Conservation (phyloP, 2,113 vertebrate species). For the Paramisgurnus dabryanus region DNA sequence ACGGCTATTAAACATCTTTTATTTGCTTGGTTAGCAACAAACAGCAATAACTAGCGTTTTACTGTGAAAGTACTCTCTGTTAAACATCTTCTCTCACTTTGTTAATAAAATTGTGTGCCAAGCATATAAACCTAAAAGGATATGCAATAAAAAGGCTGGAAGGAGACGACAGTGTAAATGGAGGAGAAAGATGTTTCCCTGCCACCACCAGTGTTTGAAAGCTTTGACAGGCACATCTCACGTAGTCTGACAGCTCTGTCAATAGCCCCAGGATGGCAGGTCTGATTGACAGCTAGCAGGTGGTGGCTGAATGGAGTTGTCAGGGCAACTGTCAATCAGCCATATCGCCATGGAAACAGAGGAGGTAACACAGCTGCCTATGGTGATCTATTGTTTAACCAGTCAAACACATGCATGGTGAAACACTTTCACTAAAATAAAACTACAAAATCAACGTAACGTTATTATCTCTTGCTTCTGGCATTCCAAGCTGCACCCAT, state of each 20-base stretch:
- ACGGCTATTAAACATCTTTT: no score
- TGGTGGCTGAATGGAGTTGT: slow-evolving; percentile 84
- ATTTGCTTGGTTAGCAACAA: no score
- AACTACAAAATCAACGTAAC: slow-evolving; percentile 4
- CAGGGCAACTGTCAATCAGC: slow-evolving; percentile 75
- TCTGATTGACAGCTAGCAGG: slow-evolving; percentile 87
- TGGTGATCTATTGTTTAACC: slow-evolving; percentile 78
- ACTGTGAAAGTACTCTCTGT: background rate
- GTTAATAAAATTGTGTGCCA: background rate
- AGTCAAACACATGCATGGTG: slow-evolving; percentile 49
- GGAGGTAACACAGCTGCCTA: slow-evolving; percentile 75
- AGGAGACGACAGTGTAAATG: slow-evolving; percentile 33
- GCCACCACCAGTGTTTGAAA: slow-evolving; percentile 60
- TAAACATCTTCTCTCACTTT: slow-evolving; percentile 4
- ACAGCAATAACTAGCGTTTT: no score
- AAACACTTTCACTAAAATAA: slow-evolving; percentile 29
- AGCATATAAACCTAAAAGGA: slow-evolving; percentile 2
- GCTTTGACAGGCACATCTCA: slow-evolving; percentile 81
- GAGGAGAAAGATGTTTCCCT: slow-evolving; percentile 38
- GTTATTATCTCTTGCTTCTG: background rate
- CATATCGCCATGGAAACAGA: slow-evolving; percentile 69
- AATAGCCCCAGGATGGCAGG: slow-evolving; percentile 82
- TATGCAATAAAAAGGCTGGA: slow-evolving; percentile 32
- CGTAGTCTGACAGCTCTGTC: slow-evolving; percentile 77
- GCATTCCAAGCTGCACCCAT: background rate